Evolutionary conservation across 1,140 invertebrate genomes (phyloP), one percentile per base, ranked within the genome.

Genomic region (Hormaphis cornu): DNA sequence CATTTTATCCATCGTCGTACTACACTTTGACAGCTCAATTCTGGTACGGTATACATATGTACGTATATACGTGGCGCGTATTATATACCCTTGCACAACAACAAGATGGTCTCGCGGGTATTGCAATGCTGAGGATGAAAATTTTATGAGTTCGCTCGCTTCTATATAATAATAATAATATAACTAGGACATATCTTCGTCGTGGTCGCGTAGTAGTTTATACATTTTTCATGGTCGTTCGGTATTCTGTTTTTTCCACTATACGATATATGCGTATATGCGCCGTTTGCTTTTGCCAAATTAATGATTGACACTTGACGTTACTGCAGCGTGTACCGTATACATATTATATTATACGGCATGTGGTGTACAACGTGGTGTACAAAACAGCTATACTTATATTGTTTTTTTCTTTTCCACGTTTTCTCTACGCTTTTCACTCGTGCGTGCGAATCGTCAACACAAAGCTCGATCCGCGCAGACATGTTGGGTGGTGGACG

Each of bases 181-280:
- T n/a, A 58, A 58, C 54, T 40, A 40, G 46, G 54, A 58, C 54
- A 40, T 58, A n/a, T n/a, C 20, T 35, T 16, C 54, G 3, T 40
- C 54, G 54, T 40, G 54, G 35, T 58, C 54, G 54, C 54, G 54
- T 37, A 30, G 52, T 54, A 14, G 35, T 58, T n/a, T n/a, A 58
- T 58, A 58, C 35, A 58, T 58, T 58, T 58, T 58, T 58, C 54
- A 58, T 58, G 54, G 54, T 58, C 54, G 54, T 58, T 58, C 35
- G 54, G 54, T 58, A 58, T 58, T 58, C 54, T 24, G 54, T 58
- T 58, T 58, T 58, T 40, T 40, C 12, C 33, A 9, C 20, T 7
- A 22, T 22, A n/a, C n/a, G n/a, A n/a, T n/a, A n/a, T n/a, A n/a
- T n/a, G n/a, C n/a, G n/a, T n/a, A n/a, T n/a, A n/a, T 18, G 14